Evolutionary conservation across 2,797 vertebrate genomes (phyloP), one percentile per base, ranked within the genome.

Genomic region (Sebastes cheni): DNA sequence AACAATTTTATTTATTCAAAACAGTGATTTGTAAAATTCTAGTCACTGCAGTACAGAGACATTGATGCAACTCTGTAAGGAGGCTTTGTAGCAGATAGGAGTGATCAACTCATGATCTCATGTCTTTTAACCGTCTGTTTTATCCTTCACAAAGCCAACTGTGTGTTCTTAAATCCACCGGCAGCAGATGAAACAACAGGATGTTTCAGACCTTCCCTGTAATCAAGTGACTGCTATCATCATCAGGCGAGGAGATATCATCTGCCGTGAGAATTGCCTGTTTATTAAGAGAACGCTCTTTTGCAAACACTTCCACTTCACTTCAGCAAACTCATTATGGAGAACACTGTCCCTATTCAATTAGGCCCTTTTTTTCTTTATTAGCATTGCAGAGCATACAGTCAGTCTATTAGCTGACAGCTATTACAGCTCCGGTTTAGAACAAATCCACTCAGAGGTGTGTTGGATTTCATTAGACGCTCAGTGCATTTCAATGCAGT

Each of bases 241-340:
- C 30, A 75, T 64, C 67, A 69, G 36, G 12, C 36, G 2, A n/a
- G 34, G 11, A 50, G 30, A 58, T 36, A 10, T 39, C 14, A 74
- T 32, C 23, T 46, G 64, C 58, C 30, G 25, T 25, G 25, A 58
- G 32, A 67, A 67, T 12, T 32, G 39, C 13, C 32, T 70, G 6
- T 74, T 70, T 73, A 61, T 80, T 60, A n/a, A 60, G 32, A 32
- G 66, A 62, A 52, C 50, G 29, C 32, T 54, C 34, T 58, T 64
- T 20, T 59, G 14, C 50, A 75, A 76, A 72, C 72, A 75, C 67
- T 50, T 75, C 46, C 3, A 25, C 68, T 68, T 79, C 67, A 76
- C 30, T 62, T 59, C 32, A 18, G 18, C 27, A 56, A 67, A 64
- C 16, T 69, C 67, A 50, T 69, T 55, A 66, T 7, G 58, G 16